A percentile compares a stretch with the other conserved stretches of the same genome.
phyloP scores from a whole-genome alignment of 2,888 invertebrate species.

The Trichogramma evanescens region DNA sequence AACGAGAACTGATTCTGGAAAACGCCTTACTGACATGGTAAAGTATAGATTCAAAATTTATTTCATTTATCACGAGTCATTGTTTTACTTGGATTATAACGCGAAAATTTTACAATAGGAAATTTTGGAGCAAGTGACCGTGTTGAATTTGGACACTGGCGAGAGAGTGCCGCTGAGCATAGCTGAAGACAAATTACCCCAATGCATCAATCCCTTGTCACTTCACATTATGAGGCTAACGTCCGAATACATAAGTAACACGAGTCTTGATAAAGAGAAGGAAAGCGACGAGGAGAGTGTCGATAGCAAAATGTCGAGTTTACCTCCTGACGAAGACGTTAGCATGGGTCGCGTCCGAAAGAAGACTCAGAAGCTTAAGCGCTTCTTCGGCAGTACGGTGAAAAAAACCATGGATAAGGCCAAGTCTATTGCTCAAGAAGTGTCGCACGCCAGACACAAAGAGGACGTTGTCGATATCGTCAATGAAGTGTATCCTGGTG shows the following conservation, averaged over 20 bases:
- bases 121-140: slow-evolving; percentile 86
- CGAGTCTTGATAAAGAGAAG: slow-evolving; percentile 59
- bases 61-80: neutral
- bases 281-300: slow-evolving; percentile 74
- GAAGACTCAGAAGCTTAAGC: slow-evolving; percentile 59
- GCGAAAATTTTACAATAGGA: slow-evolving; percentile 48
- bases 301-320: slow-evolving; percentile 56
- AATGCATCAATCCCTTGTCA: slow-evolving; percentile 88
- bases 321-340: slow-evolving; percentile 49
- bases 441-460: slow-evolving; percentile 79
- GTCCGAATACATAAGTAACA: slow-evolving; percentile 77
- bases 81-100: neutral
- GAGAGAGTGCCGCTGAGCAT: slow-evolving; percentile 90
- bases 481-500: slow-evolving; percentile 71
- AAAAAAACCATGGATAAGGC: slow-evolving; percentile 88
- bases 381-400: slow-evolving; percentile 81
- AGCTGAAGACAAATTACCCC: slow-evolving; percentile 87
- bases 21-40: slow-evolving; percentile 76
- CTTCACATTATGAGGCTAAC: slow-evolving; percentile 90
- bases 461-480: slow-evolving; percentile 80
- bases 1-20: slow-evolving; percentile 79
- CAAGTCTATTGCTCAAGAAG: slow-evolving; percentile 81
- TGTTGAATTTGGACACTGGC: slow-evolving; percentile 75
- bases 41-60: slow-evolving; percentile 1
- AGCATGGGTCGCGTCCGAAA: slow-evolving; percentile 50